Conservation (phyloP, 2,113 vertebrate species). For the Craseonycteris thonglongyai region DNA sequence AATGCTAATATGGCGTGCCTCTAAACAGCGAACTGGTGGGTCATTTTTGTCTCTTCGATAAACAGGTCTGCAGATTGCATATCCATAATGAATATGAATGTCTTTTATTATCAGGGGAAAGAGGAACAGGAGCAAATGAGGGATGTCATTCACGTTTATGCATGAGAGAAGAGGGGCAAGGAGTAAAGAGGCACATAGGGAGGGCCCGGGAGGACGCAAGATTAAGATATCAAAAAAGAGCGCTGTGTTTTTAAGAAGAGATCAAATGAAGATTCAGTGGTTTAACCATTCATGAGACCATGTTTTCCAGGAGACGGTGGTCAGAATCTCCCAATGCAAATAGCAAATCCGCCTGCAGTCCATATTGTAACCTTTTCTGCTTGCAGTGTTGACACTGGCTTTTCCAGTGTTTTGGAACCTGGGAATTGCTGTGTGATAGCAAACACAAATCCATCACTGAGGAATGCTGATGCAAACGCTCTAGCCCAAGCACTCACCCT, state of each 20-base stretch:
- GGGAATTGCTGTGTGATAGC: background rate
- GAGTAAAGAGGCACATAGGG: background rate
- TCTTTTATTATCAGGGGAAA: background rate
- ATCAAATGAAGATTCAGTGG: background rate
- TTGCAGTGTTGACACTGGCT: background rate
- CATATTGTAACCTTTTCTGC: background rate
- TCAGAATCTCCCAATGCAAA: constrained; percentile 34
- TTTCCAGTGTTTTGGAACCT: constrained; percentile 29
- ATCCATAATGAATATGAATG: background rate
- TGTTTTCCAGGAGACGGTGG: background rate
- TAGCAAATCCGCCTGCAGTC: background rate
- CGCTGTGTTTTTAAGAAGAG: background rate
- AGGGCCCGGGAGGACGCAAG: no score
- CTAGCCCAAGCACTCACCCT: background rate
- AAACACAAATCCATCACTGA: constrained; percentile 11
- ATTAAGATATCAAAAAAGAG: background rate
- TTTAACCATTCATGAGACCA: background rate
- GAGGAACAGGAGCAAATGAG: background rate
- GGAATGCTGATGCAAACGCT: background rate
- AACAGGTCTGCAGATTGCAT: background rate
- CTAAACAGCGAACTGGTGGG: background rate
- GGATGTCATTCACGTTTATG: background rate
- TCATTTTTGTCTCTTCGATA: background rate
- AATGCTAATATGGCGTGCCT: background rate
- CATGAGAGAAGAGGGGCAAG: background rate